Percentiles rank a stretch among this genome's conserved stretches.
phyloP scores from a whole-genome alignment of 1,140 invertebrate species.

The Zaprionus ornatus region DNA sequence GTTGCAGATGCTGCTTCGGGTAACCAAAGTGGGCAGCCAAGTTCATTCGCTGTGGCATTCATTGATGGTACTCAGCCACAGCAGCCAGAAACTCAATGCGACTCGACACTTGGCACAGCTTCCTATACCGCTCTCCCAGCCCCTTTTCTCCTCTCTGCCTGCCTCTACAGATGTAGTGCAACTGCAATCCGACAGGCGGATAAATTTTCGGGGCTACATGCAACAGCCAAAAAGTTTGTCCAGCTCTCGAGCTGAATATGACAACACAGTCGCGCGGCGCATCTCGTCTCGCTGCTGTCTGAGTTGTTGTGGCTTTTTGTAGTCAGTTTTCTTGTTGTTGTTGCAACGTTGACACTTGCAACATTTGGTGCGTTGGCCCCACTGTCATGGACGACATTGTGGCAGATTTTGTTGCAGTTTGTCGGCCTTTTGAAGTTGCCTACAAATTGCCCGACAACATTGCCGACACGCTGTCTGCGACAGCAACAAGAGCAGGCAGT shows the following conservation, averaged over 20 bases:
- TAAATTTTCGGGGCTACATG: constrained; percentile 40
- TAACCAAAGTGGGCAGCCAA: constrained; percentile 25
- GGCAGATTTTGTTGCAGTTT: constrained; percentile 55
- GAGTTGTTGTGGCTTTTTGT: constrained; percentile 75
- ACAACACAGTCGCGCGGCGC: constrained; percentile 19
- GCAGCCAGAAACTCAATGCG: neutral
- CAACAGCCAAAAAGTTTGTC: constrained; percentile 66
- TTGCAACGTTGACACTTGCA: constrained; percentile 66
- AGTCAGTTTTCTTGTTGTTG: constrained; percentile 25
- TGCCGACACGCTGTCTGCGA: constrained; percentile 44
- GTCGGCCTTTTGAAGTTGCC: constrained; percentile 74
- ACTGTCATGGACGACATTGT: constrained; percentile 17
- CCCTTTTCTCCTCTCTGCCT: neutral
- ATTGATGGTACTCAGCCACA: constrained; percentile 44
- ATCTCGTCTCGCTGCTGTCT: constrained; percentile 49
- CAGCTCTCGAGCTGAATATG: constrained; percentile 23
- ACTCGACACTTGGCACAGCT: constrained; percentile 7
- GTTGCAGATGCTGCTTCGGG: neutral
- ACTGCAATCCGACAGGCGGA: constrained; percentile 57
- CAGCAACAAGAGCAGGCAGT: constrained; percentile 2
- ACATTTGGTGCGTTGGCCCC: constrained; percentile 63
- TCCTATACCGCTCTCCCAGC: neutral
- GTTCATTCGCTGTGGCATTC: constrained; percentile 74
- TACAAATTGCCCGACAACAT: neutral
- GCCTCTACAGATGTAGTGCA: constrained; percentile 14